Percentiles rank a stretch among this genome's conserved stretches.
Evolutionary conservation across 2,113 vertebrate genomes (phyloP).

Genomic region (Scomber japonicus): DNA sequence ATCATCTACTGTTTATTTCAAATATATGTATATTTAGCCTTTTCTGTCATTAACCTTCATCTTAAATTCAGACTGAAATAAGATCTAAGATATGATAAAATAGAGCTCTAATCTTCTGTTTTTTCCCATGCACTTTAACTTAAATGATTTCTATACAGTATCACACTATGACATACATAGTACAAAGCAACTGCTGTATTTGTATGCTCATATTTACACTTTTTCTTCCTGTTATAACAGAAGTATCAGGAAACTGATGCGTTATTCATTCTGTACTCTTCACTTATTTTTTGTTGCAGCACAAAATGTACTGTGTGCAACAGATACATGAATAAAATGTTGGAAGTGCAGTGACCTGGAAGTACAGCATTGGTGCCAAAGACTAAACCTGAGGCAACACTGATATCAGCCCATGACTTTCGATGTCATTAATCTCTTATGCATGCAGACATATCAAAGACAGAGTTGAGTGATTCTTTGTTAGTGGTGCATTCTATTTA

Average conservation of each 20-base stretch:
- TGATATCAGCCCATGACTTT: conserved; percentile 8
- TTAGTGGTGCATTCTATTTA: conserved; percentile 10
- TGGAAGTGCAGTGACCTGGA: conserved; percentile 16
- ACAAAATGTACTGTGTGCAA: not conserved
- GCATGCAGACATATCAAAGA: conserved; percentile 15
- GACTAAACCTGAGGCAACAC: conserved; percentile 20
- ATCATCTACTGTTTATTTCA: conserved; percentile 37
- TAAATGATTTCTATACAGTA: not conserved
- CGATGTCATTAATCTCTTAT: conserved; percentile 14
- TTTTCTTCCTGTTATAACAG: not conserved
- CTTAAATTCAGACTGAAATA: conserved; percentile 29
- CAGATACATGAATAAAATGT: conserved; percentile 16
- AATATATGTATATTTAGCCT: conserved; percentile 20
- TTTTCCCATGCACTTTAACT: not conserved
- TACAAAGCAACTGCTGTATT: not conserved
- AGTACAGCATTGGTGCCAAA: conserved; percentile 10
- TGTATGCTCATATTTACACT: not conserved
- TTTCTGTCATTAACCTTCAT: not conserved
- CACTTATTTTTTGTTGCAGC: not conserved
- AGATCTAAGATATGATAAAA: not conserved
- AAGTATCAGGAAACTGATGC: not conserved
- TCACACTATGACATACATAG: not conserved
- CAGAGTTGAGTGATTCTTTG: not conserved
- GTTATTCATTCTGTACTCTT: not conserved
- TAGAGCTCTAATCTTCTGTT: not conserved